phyloP scores from a whole-genome alignment of 2,113 vertebrate genomes.

The Ochotona princeps region DNA sequence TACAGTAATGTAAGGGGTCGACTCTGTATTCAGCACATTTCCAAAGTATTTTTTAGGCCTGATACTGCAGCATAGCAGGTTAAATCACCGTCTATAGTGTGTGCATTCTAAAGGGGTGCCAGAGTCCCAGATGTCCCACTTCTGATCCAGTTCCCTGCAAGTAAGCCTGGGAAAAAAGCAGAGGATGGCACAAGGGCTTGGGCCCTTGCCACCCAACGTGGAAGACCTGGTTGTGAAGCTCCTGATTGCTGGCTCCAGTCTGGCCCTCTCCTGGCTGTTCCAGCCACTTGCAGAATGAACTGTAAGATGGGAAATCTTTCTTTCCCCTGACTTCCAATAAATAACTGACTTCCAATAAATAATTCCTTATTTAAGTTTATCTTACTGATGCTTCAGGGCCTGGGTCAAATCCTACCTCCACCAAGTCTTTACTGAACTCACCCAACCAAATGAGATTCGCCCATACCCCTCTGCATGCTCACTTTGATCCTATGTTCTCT shows the following conservation, averaged over 20 bases:
- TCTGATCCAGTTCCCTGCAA: no score
- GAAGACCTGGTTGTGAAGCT: no score
- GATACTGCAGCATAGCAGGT: no score
- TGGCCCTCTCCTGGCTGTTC: background rate
- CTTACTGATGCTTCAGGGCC: background rate
- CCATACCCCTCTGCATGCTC: background rate
- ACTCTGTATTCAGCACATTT: background rate
- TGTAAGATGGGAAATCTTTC: no score
- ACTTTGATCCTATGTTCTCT: conserved; percentile 46
- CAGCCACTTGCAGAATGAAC: no score
- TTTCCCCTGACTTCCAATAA: background rate
- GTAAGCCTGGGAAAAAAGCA: no score
- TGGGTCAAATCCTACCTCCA: conserved; percentile 3
- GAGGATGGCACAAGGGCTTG: no score
- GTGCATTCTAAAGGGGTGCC: no score
- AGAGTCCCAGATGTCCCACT: no score
- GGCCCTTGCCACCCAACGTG: no score
- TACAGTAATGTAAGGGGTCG: background rate
- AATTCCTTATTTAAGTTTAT: conserved; percentile 37
- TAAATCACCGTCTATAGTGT: no score
- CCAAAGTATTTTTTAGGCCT: background rate
- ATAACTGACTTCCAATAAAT: background rate
- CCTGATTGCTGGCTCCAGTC: no score
- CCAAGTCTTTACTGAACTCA: conserved; percentile 42
- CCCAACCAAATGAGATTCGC: background rate